Base-by-base conservation (phyloP, 2,113 vertebrate species). In the Periophthalmodon schlosseri region DNA sequence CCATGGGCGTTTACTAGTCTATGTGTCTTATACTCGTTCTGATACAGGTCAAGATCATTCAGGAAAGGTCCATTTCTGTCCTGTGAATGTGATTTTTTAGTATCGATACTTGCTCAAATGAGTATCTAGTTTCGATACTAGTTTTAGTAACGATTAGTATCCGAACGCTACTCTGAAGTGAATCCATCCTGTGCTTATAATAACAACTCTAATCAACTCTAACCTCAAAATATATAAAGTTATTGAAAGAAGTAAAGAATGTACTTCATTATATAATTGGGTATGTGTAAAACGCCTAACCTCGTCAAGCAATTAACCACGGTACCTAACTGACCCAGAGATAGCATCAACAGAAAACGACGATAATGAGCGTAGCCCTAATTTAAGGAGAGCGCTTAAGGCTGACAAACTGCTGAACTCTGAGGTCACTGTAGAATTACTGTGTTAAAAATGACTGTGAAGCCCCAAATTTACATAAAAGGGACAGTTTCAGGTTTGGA, bases 401-500 rank as follows among this genome's bases (percentile, higher is more conserved):
- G 46, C 20, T 23, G 23, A 56, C 13, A 49, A 57, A 70, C 11
- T 23, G 34, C 54, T 60, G n/a, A 60, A 18, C 10, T 44, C 14
- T 18, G 33, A 7, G 52, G 63, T 52, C 20, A 21, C 11, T 18
- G 8, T 18, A 56, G 16, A 58, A 13, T 47, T 14, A 36, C 33
- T 14, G 33, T 8, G 15, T 33, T 8, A 2, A 18, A 34, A 63
- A 9, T 28, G 60, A 12, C 61, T 34, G 8, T 39, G n/a, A 20
- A 14, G 44, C 64, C 77, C 20, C 56, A 50, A 54, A 54, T 75
- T 60, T 70, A 39, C 60, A 36, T 74, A 28, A 50, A 7, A 11
- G 18, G 33, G 18, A 65, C 33, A 21, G 34, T 21, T 12, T 18
- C 63, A 44, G 34, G 63, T 36, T n/a, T 11, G 18, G 18, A 39